Base-by-base conservation (phyloP, 1,140 invertebrate species). In the Scaptomyza pallida region DNA sequence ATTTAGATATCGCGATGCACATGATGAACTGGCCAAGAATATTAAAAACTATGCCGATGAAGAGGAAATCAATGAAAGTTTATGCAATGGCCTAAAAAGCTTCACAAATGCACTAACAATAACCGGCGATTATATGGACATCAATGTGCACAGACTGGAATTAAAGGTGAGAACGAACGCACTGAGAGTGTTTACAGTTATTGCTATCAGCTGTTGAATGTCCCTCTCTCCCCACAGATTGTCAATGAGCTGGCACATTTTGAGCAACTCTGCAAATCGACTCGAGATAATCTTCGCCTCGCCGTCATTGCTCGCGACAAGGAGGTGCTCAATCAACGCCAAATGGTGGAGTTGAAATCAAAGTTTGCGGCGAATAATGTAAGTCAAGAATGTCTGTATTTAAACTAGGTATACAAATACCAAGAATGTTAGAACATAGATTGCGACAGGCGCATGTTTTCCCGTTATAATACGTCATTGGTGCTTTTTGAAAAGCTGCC, bases 81-180 rank as follows among this genome's bases (percentile, higher is more conserved):
- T 95, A 9, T 93, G 93, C 55, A 85, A 90, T 2, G 94, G 94
- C 8, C 86, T 96, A 5, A 92, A 93, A 19, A 94, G 94, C 81
- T 93, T 96, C 63, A 94, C 94, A 1, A 92, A 93, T 44, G 94
- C 93, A 1, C 89, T 96, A 3, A 94, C 93, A n/a, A 93, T 94
- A 12, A 92, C 95, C 47, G 94, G 94, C 41, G 94, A 95, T 91
- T 95, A 95, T 72, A 93, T 94, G 76, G 95, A 96, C 88, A 93
- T 94, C 2, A 92, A 94, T 89, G 94, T 96, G 8, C 94, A 95
- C 72, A 93, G 94, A 19, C 89, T 96, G 43, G 95, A 96, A 80
- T 91, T 93, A 1, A 95, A 96, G 92, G 93, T 93, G 59, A 90
- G 94, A 40, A 30, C 8, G 6, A 1, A n/a, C 9, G 26, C 8